These are phyloP conservation scores for Cotesia glomerata DNA, from an alignment of 1,140 invertebrate genomes.

Conservation along the genomic window DNA sequence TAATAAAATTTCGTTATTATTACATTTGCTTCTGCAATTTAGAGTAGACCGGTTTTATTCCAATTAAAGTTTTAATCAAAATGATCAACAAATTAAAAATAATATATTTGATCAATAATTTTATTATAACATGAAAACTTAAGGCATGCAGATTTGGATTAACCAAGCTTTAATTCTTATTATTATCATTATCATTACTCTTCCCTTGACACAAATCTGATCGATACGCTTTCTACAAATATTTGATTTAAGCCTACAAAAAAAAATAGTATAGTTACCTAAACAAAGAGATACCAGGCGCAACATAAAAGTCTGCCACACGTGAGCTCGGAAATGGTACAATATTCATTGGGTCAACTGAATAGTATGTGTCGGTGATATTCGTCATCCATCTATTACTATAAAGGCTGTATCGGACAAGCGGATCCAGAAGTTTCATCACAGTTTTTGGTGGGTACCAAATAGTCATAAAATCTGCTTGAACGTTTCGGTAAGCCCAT, in stretches of 20 bases:
- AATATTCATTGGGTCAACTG: background rate
- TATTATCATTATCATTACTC: too few relatives aligned
- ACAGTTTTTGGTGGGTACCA: background rate
- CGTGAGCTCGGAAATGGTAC: background rate
- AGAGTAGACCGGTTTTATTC: too few relatives aligned
- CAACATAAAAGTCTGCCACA: background rate
- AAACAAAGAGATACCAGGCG: background rate
- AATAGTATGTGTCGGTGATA: background rate
- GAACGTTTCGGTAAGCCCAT: background rate
- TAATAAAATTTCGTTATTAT: too few relatives aligned
- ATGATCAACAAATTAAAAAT: too few relatives aligned
- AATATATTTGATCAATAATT: too few relatives aligned
- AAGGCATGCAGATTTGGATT: too few relatives aligned
- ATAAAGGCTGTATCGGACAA: background rate
- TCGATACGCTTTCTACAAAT: background rate
- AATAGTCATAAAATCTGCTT: background rate
- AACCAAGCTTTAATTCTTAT: too few relatives aligned
- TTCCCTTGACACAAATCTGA: background rate
- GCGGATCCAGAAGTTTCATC: background rate
- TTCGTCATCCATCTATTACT: background rate
- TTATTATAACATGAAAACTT: too few relatives aligned
- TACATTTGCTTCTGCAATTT: too few relatives aligned
- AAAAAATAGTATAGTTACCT: slow-evolving; percentile 7
- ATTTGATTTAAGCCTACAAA: background rate
- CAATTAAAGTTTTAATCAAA: too few relatives aligned